Conservation (phyloP, 2,797 vertebrate genomes). For the Parauchenoglanis punctatus region DNA sequence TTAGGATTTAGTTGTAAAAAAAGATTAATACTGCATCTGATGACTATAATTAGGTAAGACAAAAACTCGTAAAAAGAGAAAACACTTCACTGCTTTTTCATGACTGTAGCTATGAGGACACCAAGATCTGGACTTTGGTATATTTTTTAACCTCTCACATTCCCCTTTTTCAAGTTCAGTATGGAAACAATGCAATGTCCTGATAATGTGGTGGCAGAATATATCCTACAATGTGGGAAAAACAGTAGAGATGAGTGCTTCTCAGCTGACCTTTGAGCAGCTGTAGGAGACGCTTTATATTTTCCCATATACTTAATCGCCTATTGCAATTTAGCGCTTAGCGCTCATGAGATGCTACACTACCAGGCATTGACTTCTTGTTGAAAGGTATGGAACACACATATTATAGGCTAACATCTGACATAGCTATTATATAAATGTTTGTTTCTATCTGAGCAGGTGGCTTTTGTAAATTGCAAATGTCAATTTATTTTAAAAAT, state of each 20-base stretch:
- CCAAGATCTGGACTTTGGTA: not conserved
- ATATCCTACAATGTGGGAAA: not conserved
- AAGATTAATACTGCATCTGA: not conserved
- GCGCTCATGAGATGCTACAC: not conserved
- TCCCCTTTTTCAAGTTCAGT: not conserved
- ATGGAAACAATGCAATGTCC: not conserved
- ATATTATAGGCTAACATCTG: not conserved
- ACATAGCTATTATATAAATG: not conserved
- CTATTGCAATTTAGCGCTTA: not conserved
- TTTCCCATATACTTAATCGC: not conserved
- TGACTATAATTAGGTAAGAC: not conserved
- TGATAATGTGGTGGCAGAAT: not conserved
- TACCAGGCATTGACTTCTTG: not conserved
- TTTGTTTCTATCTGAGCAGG: not conserved
- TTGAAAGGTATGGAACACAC: not conserved
- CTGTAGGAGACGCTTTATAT: not conserved
- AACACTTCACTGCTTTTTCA: not conserved
- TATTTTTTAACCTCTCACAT: not conserved
- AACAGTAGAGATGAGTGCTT: not conserved
- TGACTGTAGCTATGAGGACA: not conserved
- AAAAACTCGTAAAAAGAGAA: not conserved
- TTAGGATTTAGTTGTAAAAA: not conserved
- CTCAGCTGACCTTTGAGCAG: not conserved
- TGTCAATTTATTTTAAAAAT: not conserved
- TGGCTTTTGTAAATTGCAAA: constrained; percentile 4